Base-by-base conservation (phyloP, 2,888 invertebrate genomes). In the Eristalis arbustorum region DNA sequence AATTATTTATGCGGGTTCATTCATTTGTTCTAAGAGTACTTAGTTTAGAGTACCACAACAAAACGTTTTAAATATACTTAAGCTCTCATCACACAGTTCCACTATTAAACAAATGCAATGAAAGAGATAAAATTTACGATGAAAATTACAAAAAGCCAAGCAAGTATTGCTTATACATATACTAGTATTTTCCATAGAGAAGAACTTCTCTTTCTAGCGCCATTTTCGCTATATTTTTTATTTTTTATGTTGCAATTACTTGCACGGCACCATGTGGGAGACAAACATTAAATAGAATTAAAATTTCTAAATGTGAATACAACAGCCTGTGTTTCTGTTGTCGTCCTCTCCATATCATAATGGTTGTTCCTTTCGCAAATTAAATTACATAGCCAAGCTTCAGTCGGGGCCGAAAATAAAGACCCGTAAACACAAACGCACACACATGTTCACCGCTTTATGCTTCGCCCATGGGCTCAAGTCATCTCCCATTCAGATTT, bases 271-370 rank as follows among this genome's bases (percentile, higher is more conserved):
- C 68, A 68, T 84, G 68, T 76, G 75, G 76, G 34, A 49, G 84
- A 18, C 56, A 80, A 76, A 72, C 67, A 84, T 84, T 84, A 84
- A 84, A 84, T 76, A 81, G 68, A 81, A 81, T 81, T 84, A 84
- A 84, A 84, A 80, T 59, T 79, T 72, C 23, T 23, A 78, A 76
- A 78, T 56, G 57, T 23, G 62, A 74, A 61, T 34, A 63, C 57
- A 61, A 66, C 74, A 11, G 13, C 37, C 37, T 13, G 2, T 13
- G 37, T 37, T 37, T 37, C 13, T 13, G 37, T 37, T 13, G 37
- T 37, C 11, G 34, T 37, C 34, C 11, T 37, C 37, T 3, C 13
- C 13, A 37, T 37, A 11, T 13, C 37, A 37, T 37, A 11, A 3
- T 3, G 37, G 37, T 37, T 13, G 37, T 37, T 66, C 40, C 40